These are phyloP conservation scores for Sturmia bella DNA, from an alignment of 2,888 invertebrate species.

Conservation along the genomic window DNA sequence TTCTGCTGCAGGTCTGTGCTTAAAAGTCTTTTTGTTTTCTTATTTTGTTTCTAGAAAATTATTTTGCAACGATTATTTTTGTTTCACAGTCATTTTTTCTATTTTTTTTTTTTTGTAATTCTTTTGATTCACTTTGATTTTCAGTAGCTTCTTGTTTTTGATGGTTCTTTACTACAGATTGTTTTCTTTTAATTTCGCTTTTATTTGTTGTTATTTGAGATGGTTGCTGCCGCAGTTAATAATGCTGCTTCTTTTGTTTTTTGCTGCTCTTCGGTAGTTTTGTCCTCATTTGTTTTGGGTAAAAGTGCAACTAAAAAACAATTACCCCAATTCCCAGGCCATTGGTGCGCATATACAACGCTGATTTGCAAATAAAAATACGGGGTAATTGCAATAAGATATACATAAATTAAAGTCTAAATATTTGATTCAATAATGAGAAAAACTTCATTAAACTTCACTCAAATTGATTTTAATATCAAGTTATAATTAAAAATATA, in stretches of 20 bases:
- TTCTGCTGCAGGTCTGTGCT: neutral
- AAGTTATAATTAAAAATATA: no score
- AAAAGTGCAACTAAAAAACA: conserved; percentile 81
- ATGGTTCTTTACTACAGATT: conserved; percentile 4
- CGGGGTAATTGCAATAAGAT: no score
- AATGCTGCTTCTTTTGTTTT: conserved; percentile 13
- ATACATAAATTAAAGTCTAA: no score
- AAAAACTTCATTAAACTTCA: no score
- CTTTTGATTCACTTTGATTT: conserved; percentile 63
- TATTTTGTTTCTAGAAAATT: conserved; percentile 44
- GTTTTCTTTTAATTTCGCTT: conserved; percentile 51
- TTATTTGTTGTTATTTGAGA: conserved; percentile 47
- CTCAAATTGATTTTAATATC: no score
- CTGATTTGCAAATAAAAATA: conserved; percentile 19
- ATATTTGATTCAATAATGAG: no score
- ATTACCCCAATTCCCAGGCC: conserved; percentile 81
- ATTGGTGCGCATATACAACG: conserved; percentile 47
- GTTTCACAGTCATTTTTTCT: conserved; percentile 23
- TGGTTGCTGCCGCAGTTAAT: conserved; percentile 15
- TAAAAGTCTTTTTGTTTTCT: neutral
- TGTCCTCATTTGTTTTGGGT: conserved; percentile 77
- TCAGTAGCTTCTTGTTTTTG: conserved; percentile 55
- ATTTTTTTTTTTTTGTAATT: no score
- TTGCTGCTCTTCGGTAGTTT: conserved; percentile 65
- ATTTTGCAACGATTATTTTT: conserved; percentile 63